Base-by-base conservation (phyloP, 1,140 invertebrate species). In the Dreissena polymorpha region DNA sequence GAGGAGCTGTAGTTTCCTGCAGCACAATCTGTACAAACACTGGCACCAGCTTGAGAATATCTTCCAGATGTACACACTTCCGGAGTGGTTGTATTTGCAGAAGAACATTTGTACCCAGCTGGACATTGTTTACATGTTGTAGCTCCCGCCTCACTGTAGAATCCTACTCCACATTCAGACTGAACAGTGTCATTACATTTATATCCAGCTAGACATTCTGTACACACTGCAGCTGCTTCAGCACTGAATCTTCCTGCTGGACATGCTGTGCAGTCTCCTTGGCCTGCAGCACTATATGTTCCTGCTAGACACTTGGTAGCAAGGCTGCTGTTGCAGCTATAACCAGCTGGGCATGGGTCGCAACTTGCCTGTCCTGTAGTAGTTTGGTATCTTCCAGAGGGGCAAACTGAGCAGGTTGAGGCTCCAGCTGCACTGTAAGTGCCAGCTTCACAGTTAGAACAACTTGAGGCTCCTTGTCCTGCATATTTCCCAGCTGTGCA, bases 261-360 rank as follows among this genome's bases (percentile, higher is more conserved):
- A 75, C 89, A 90, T 0, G 76, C 16, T 10, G 73, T 85, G 74
- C 89, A 90, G 60, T 25, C 53, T 14, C 23, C 18, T 10, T 77
- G 13, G 39, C 76, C 49, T 39, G 49, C 18, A 16, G n/a, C 76
- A 39, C 83, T 81, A 65, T 85, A 68, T 50, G 76, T 74, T 55
- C 86, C 87, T 21, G 63, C 39, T 13, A 65, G 60, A 84, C 88
- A 89, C 14, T 65, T 27, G 3, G 73, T 83, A 16, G 87, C 85
- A 12, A 51, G 69, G n/a, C 90, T 86, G 10, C 86, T 81, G 68
- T 91, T 86, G 16, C 91, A 92, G 69, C 91, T 74, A 21, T 80
- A 75, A 23, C 91, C 91, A 5, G 80, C 87, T n/a, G 90, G 84
- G 82, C 91, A 92, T 6, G 50, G 50, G 0, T 29, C 3, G 85